Base-by-base conservation (phyloP, 2,113 vertebrate species). In the Muntiacus muntjak region DNA sequence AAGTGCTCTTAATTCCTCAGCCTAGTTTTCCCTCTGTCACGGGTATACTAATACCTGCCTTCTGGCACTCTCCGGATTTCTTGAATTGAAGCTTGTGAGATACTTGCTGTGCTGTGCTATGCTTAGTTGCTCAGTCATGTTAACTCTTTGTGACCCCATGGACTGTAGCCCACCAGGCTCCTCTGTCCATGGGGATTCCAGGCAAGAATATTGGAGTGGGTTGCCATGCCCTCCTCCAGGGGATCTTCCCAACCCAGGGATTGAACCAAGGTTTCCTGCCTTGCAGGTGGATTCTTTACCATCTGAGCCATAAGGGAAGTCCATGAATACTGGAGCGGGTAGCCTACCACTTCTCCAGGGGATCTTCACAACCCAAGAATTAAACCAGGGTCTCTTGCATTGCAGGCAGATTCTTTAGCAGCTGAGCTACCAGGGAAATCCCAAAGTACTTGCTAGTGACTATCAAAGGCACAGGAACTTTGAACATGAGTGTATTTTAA, bases 21-120 rank as follows among this genome's bases (percentile, higher is more conserved):
- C 0, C 1, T 64, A 7, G 6, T 33, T 64, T 64, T 33, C 6
- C 30, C 14, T 64, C 15, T 33, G 30, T 4, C 60, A 64, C 60
- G 33, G 60, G 60, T 64, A 64, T 16, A 33, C 60, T 62, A 16
- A 62, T 62, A 33, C 60, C 28, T 33, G 30, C 14, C 16, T 16
- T 54, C n/a, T 71, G 67, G 67, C 17, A 9, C 15, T 40, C 17
- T 71, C 67, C 0, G 3, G 10, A 71, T 87, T 85, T 76, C 54
- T 47, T 40, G 45, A 86, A 28, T 50, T 10, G 25, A 28, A 17
- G 28, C 36, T 47, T 96, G 1, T 47, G 89, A 87, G 43, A 26
- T n/a, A 16, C 83, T 50, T 74, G 19, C 21, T 74, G 43, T 60
- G 26, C 26, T 28, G 58, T 43, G 43, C 43, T 43, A 6, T 30